Evolutionary conservation across 1,140 invertebrate genomes (phyloP), one percentile per base, ranked within the genome.

Genomic region (Drosophila sechellia): DNA sequence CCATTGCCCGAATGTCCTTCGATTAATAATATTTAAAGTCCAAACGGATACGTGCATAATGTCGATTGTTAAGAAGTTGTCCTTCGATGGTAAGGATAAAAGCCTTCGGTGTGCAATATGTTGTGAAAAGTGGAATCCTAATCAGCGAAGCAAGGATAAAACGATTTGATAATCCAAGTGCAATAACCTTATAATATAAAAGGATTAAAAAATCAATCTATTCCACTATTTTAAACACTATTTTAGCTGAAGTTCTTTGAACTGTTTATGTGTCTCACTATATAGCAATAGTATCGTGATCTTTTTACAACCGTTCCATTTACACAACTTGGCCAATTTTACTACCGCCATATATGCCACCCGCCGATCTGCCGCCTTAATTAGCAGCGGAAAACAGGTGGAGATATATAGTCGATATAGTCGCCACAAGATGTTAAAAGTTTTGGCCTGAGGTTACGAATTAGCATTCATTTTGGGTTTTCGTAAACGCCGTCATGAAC

Each of bases 31-130:
- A 8, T 11, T 49, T 6, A 48, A 31, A 31, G 15, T 15, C 8
- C 34, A 63, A 37, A 50, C 13, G 60, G 40, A 69, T 50, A 64
- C 53, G 35, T 48, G 34, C 5, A 54, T 46, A 37, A 90, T 90
- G 85, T 39, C 69, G 17, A 50, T 72, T 39, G 53, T 59, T 22
- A 90, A 90, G 53, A 90, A 83, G 35, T 61, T 90, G 71, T 90
- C 86, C 59, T 80, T 90, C 20, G 86, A 90, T 54, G 86, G 86
- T 90, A 90, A 50, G 86, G 81, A 58, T 27, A 5, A 22, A 15
- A 42, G 11, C 13, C 1, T 27, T 6, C 5, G 3, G 11, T 22
- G 15, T 1, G 5, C 5, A 40, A 40, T n/a, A 15, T 11, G 3
- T 13, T 35, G 17, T 22, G 22, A 15, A 4, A n/a, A 13, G 57